Conservation (phyloP, 2,113 vertebrate species). For the Corythoichthys haematopterus region DNA sequence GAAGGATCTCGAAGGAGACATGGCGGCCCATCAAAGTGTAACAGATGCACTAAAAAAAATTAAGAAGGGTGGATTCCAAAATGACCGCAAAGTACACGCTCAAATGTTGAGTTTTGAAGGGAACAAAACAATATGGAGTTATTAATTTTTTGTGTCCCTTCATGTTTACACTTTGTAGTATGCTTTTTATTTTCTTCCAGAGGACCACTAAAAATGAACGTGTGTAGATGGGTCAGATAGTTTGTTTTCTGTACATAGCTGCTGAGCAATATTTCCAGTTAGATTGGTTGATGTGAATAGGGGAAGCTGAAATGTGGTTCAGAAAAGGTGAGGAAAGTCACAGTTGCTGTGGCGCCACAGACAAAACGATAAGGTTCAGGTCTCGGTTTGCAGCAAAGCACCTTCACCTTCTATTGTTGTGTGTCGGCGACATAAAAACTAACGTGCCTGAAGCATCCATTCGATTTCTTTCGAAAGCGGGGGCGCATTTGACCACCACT, state of each 20-base stretch:
- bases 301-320: not conserved
- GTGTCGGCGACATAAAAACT: constrained; percentile 41
- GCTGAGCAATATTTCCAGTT: constrained; percentile 68
- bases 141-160: constrained; percentile 30
- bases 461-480: constrained; percentile 24
- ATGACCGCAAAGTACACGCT: constrained; percentile 43
- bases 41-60: constrained; percentile 51
- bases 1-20: constrained; percentile 40
- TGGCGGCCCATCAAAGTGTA: constrained; percentile 45
- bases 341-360: constrained; percentile 27
- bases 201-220: constrained; percentile 72
- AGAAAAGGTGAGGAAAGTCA: constrained; percentile 21
- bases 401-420: constrained; percentile 17
- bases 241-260: constrained; percentile 70
- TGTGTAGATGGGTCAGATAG: constrained; percentile 58
- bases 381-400: constrained; percentile 33
- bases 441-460: constrained; percentile 66
- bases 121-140: constrained; percentile 34
- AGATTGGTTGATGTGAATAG: constrained; percentile 46
- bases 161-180: constrained; percentile 63
- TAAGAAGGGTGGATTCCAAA: constrained; percentile 42
- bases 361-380: constrained; percentile 30
- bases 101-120: not conserved
- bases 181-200: constrained; percentile 46
- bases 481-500: constrained; percentile 33